Evolutionary conservation across 2,797 vertebrate species (phyloP).

Genomic region (Perdix hodgsoniae): DNA sequence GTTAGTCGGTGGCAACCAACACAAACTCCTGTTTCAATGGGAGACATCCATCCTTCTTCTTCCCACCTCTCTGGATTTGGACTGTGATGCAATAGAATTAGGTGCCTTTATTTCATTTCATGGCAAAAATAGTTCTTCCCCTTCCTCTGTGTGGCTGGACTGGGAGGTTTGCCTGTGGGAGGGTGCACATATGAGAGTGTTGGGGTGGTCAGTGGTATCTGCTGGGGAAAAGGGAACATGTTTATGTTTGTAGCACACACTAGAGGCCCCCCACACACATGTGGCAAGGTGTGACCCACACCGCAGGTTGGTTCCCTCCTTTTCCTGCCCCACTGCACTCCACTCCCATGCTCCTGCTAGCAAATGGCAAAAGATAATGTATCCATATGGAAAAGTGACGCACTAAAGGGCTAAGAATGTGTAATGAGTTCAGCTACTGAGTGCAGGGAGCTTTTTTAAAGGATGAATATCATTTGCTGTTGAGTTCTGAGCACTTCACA

Average conservation of each 20-base stretch:
- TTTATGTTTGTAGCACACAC: not conserved
- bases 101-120: not conserved
- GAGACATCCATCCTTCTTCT: not conserved
- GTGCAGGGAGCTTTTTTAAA: conserved; percentile 1
- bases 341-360: conserved; percentile 27
- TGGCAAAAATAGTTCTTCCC: not conserved
- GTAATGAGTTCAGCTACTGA: conserved; percentile 41
- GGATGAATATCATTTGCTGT: conserved; percentile 16
- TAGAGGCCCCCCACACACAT: not conserved
- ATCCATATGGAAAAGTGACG: conserved; percentile 67
- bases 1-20: not conserved
- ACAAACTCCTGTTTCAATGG: not conserved
- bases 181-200: not conserved
- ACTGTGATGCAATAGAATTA: not conserved
- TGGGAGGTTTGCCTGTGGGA: not conserved
- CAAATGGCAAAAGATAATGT: conserved; percentile 75
- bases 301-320: conserved; percentile 20
- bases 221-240: not conserved
- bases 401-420: conserved; percentile 14
- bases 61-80: not conserved
- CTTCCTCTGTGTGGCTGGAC: not conserved
- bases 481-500: conserved; percentile 13
- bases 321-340: not conserved
- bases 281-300: conserved; percentile 75
- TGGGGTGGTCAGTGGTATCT: rapidly evolving